Base-by-base conservation (phyloP, 2,888 invertebrate genomes). In the Hemistola chrysoprasaria region DNA sequence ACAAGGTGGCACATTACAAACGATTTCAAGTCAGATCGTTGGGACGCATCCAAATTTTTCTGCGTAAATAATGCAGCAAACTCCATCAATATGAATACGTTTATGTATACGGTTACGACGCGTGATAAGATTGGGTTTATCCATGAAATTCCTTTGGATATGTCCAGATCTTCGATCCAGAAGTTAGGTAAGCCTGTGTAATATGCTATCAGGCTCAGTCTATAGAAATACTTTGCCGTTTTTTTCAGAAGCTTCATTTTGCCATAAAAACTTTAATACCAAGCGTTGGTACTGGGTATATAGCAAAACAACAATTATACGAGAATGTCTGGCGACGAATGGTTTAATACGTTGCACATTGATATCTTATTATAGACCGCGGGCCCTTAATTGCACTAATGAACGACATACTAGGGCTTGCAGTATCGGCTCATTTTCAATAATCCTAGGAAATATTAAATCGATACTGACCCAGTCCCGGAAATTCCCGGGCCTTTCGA, bases 1-100 rank as follows among this genome's bases (percentile, higher is more conserved):
- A 71, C 38, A 0, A 75, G 62, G 26, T 75, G 71, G 0, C 71
- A 60, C 2, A 73, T 16, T 0, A 48, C 44, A 23, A 59, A 72
- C 0, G 76, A 4, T 1, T 64, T 9, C 25, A 61, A 42, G 31
- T 74, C 66, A 0, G 52, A 58, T 1, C 42, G 46, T 23, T 79
- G 71, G 7, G 66, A 64, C 8, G 52, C 37, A 0, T 50, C 50
- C 36, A 74, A 31, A 22, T 62, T 54, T 1, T 50, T 48, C 10
- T 74, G 67, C 0, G 69, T 76, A 22, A 63, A 58, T 9, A 70
- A 54, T 0, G 70, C 54, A 0, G 46, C 40, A 0, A 59, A 6
- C 40, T 78, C 70, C 1, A 57, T 39, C 1, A 53, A 2, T 0
- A 78, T 42, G 0, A 74, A 55, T 0, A 54, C 1, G 11, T 33